Evolutionary conservation across 2,113 vertebrate genomes (phyloP).

Genomic region (Pardalotus punctatus): DNA sequence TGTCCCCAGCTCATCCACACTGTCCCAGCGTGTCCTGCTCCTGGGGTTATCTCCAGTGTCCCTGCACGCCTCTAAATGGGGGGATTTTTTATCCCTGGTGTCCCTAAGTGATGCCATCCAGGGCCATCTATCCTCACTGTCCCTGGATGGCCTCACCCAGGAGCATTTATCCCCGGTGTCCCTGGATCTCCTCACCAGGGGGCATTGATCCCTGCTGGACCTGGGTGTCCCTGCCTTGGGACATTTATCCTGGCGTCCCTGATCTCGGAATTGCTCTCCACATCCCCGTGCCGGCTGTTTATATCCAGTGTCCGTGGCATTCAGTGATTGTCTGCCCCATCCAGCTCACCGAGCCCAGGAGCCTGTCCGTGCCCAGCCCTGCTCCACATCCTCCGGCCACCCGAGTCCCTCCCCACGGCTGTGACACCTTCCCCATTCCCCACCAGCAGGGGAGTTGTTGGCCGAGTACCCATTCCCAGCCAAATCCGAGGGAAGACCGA

Average conservation of each 20-base stretch:
- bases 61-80: neutral
- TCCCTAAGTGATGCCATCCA: neutral
- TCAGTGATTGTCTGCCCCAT: neutral
- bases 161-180: neutral
- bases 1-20: neutral
- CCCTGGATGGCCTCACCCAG: neutral
- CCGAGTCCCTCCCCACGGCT: fast-evolving
- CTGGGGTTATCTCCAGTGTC: neutral
- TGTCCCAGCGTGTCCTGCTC: neutral
- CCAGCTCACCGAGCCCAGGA: fast-evolving
- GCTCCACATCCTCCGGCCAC: fast-evolving
- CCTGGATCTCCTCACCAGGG: neutral
- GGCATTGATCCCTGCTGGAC: neutral
- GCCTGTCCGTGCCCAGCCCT: fast-evolving
- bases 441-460: neutral
- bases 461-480: neutral
- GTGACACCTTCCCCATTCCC: fast-evolving
- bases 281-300: neutral
- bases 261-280: neutral
- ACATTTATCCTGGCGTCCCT: neutral
- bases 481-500: neutral
- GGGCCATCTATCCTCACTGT: neutral
- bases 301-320: fast-evolving
- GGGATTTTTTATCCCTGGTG: neutral
- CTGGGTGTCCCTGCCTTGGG: neutral